Conservation (phyloP, 2,888 invertebrate genomes). For the Agriopis leucophaearia region DNA sequence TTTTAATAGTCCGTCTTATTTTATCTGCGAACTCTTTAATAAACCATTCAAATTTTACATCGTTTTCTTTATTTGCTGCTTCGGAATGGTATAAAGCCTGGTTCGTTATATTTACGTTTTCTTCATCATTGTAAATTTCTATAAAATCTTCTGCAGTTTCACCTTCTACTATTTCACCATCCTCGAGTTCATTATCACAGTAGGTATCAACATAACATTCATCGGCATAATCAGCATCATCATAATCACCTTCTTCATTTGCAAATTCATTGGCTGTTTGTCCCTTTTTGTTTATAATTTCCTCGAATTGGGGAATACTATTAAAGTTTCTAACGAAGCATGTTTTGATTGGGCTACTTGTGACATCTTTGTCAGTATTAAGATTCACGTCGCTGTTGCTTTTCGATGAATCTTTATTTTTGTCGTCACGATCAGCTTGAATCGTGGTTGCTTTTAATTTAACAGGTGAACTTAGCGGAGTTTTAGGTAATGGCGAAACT, state of each 20-base stretch:
- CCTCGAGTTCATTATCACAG: constrained; percentile 14
- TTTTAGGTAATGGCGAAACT: not conserved
- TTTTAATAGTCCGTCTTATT: constrained; percentile 9
- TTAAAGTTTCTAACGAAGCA: constrained; percentile 34
- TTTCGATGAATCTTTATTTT: constrained; percentile 1
- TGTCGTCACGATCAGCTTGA: not conserved
- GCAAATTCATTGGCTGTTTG: not conserved
- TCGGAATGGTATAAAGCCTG: too few relatives aligned
- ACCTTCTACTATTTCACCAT: constrained; percentile 20
- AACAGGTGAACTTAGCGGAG: not conserved
- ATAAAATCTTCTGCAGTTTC: constrained; percentile 29
- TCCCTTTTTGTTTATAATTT: constrained; percentile 21
- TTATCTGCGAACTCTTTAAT: constrained; percentile 13
- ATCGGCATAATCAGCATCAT: constrained; percentile 43
- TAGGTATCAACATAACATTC: constrained; percentile 39
- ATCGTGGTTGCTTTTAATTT: not conserved
- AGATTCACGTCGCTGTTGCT: not conserved
- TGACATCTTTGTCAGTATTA: not conserved
- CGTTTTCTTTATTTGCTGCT: not conserved
- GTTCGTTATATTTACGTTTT: too few relatives aligned
- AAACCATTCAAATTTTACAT: constrained; percentile 8
- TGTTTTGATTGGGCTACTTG: constrained; percentile 14
- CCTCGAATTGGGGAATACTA: constrained; percentile 36
- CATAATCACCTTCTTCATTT: constrained; percentile 45
- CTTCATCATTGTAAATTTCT: not conserved